A percentile compares a stretch with the other conserved stretches of the same genome.
Conservation (phyloP, 2,888 invertebrate species). For the Noctua fimbriata region DNA sequence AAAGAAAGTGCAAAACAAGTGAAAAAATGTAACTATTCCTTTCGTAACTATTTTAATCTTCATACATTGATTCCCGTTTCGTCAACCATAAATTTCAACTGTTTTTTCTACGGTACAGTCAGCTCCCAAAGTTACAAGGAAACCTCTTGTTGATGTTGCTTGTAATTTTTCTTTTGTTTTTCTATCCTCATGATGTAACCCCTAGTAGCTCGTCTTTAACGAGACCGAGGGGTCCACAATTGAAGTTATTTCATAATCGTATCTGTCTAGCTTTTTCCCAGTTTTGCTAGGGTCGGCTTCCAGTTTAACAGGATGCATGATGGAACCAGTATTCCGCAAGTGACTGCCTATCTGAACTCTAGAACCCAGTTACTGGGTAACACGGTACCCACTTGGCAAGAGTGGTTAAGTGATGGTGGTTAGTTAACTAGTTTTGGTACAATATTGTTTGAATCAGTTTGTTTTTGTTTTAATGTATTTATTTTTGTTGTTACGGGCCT, state of each 20-base stretch:
- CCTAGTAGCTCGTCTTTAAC: neutral
- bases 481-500: neutral
- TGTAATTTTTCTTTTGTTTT: neutral
- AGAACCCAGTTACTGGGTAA: too few relatives aligned
- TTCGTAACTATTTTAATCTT: too few relatives aligned
- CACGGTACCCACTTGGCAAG: neutral
- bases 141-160: too few relatives aligned
- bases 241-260: neutral
- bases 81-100: too few relatives aligned
- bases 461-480: too few relatives aligned
- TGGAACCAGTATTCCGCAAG: neutral
- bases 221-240: neutral
- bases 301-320: neutral
- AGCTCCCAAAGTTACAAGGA: too few relatives aligned
- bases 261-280: neutral
- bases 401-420: neutral
- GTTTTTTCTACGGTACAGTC: too few relatives aligned
- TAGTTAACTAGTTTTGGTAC: neutral
- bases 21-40: too few relatives aligned
- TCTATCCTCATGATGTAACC: too few relatives aligned
- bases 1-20: too few relatives aligned
- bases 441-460: neutral
- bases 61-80: too few relatives aligned
- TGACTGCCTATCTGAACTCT: neutral
- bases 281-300: neutral